Base-by-base conservation (phyloP, 2,113 vertebrate genomes). In the Ammodytes dubius region DNA sequence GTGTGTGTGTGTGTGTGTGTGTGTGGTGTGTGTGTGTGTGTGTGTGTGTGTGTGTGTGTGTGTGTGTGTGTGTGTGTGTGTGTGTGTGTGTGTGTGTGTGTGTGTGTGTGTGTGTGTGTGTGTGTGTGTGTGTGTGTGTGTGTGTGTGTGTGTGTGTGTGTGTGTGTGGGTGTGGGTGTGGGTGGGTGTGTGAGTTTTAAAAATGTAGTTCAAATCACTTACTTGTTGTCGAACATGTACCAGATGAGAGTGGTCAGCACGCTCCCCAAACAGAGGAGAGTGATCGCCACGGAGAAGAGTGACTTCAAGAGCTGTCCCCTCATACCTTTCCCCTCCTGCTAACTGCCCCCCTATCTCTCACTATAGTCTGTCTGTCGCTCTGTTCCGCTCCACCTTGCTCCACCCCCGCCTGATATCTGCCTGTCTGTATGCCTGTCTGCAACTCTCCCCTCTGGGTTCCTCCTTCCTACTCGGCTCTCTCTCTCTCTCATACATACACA, bases 241-340 rank as follows among this genome's bases (percentile, higher is more conserved):
- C 90, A 94, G 80, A 89, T 15, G 64, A 93, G 7, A 6, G 74
- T 74, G 46, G 83, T 92, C 73, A 93, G 50, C 72, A 92, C 68
- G 53, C 82, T 90, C 49, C 82, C 87, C 85, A 93, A 7, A 42
- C 49, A 78, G 42, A 94, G 10, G 19, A 93, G 19, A 13, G 52
- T 81, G 42, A 93, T 64, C 73, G 80, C 80, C 47, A 86, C 19
- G 63, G 67, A 86, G 39, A 88, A 65, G 19, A 91, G 45, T 63
- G 64, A 43, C 73, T 68, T 92, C 57, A 82, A 12, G 47, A 84
- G 70, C 42, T 81, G 56, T 79, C 78, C 70, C 87, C 70, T 88
- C 91, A 89, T 89, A n/a, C 83, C 86, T 88, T 73, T 50, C 82
- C 50, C 27, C 54, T 78, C 64, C 76, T 53, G 60, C 68, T 61